Evolutionary conservation across 1,140 invertebrate genomes (phyloP).

Genomic region (Neelides sp.): DNA sequence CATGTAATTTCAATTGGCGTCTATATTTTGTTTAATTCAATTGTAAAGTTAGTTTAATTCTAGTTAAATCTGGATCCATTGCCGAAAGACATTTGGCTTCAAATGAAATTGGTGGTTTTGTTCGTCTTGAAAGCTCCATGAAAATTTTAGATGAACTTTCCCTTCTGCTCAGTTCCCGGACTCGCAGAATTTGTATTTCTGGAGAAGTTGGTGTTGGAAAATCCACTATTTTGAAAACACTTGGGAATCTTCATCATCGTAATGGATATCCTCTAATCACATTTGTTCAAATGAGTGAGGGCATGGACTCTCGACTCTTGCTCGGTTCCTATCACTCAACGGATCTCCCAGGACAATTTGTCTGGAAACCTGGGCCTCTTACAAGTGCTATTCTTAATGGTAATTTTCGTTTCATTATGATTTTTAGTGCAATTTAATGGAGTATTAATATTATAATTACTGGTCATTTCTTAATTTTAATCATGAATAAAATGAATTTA

Average conservation of each 20-base stretch:
- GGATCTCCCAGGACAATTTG: slow-evolving; percentile 90
- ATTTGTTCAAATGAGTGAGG: slow-evolving; percentile 89
- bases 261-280: slow-evolving; percentile 39
- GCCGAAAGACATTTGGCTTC: background rate
- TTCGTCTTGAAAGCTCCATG: background rate
- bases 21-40: no score
- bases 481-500: background rate
- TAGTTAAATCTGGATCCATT: background rate
- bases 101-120: background rate
- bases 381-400: slow-evolving; percentile 48
- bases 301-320: slow-evolving; percentile 92
- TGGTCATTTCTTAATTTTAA: slow-evolving; percentile 2
- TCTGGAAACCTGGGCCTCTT: slow-evolving; percentile 85
- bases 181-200: slow-evolving; percentile 63
- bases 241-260: slow-evolving; percentile 48
- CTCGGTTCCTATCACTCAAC: slow-evolving; percentile 91
- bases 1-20: no score
- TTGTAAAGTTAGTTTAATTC: background rate
- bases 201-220: slow-evolving; percentile 92
- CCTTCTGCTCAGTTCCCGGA: slow-evolving; percentile 50
- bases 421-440: slow-evolving; percentile 2
- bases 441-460: background rate
- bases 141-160: slow-evolving; percentile 31
- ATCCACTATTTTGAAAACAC: slow-evolving; percentile 75
- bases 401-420: no score